Base-by-base conservation (phyloP, 37 sponge, comb jelly and placozoan species). In the Spongilla lacustris region DNA sequence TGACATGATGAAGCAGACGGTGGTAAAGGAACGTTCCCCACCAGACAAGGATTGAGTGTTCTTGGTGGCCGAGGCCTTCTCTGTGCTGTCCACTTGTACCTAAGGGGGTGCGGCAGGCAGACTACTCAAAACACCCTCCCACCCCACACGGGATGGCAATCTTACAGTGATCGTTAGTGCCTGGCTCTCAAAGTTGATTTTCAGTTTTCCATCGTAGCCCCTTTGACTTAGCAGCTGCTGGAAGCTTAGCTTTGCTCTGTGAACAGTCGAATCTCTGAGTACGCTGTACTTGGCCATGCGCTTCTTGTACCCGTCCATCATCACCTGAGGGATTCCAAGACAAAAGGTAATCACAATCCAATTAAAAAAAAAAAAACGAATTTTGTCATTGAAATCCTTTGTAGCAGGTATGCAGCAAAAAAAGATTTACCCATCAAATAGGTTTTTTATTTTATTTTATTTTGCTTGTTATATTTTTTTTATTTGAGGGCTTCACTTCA, bases 21-120 rank as follows among this genome's bases (percentile, higher is more conserved):
- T 99, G n/a, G 97, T 79, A 88, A 94, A 99, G 0, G 99, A 99
- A 19, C 99, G 81, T 89, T 99, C 99, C 0, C 99, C 99, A 10
- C 97, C 99, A 29, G 99, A 99, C 76, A 99, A 79, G 8, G 94
- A 68, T 68, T 89, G 89, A 36, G 90, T 91, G 73, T 97, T 97
- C 83, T 94, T 91, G 36, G 94, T 97, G 24, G 71, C 70, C 69
- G 83, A 83, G 25, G 86, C 70, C 36, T 38, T 46, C 10, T 70
- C 29, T 8, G 84, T 80, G 29, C 75, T 30, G 68, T 91, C 92
- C 79, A 87, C 84, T 28, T 77, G 71, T 3, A 91, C 84, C 76
- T 66, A 21, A n/a, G 58, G 3, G 66, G 31, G 35, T 69, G 48
- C 38, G 8, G 31, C 27, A 72, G 48, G 49, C 26, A 17, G 38